These are phyloP conservation scores for Babyrousa celebensis DNA, from an alignment of 2,797 vertebrate genomes.

Conservation along the genomic window DNA sequence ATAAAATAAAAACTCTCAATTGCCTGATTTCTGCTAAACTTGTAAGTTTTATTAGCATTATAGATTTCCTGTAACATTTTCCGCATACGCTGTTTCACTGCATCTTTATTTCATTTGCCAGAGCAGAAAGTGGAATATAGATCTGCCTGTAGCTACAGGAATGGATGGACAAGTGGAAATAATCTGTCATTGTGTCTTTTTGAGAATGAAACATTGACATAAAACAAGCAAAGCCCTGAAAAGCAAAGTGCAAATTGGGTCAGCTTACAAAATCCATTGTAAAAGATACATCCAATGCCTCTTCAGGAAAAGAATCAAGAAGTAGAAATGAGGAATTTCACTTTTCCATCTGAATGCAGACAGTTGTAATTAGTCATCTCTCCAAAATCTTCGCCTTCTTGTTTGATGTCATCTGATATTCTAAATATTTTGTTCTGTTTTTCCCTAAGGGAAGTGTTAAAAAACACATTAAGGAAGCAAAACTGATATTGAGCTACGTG, in stretches of 20 bases:
- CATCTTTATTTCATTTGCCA: conserved; percentile 79
- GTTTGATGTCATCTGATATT: neutral
- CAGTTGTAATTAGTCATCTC: neutral
- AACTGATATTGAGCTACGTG: neutral
- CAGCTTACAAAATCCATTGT: conserved; percentile 52
- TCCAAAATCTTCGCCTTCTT: conserved; percentile 2
- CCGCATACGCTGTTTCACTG: conserved; percentile 23
- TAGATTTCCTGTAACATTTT: conserved; percentile 76
- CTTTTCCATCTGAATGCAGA: neutral
- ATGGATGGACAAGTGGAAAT: conserved; percentile 77
- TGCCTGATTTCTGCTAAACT: conserved; percentile 64
- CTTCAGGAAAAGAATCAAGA: conserved; percentile 44
- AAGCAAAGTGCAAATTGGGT: conserved; percentile 63
- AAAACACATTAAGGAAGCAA: conserved; percentile 46
- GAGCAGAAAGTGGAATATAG: conserved; percentile 65
- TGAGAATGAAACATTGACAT: conserved; percentile 72
- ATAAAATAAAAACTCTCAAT: conserved; percentile 75
- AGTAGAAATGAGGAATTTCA: conserved; percentile 8
- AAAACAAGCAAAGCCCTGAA: conserved; percentile 56
- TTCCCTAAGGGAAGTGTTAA: neutral
- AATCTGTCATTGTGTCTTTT: conserved; percentile 77
- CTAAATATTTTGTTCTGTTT: conserved; percentile 42
- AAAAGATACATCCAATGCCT: neutral
- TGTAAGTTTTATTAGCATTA: conserved; percentile 66
- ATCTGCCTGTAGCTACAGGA: conserved; percentile 28